Evolutionary conservation across 2,113 vertebrate genomes (phyloP).

Genomic region (Urocitellus parryii): DNA sequence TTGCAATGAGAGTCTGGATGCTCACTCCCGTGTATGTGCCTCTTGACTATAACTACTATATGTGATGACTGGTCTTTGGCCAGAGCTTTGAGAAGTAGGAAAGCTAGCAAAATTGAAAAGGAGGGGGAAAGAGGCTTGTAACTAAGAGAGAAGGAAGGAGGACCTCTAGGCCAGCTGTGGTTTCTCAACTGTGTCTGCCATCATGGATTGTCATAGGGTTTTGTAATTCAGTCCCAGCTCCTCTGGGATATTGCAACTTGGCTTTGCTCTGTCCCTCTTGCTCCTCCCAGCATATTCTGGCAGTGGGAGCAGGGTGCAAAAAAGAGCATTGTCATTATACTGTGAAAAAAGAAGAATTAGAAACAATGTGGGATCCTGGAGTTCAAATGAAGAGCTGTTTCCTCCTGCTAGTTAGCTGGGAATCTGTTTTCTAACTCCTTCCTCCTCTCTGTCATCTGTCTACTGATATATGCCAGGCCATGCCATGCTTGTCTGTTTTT

Average conservation of each 20-base stretch:
- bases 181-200: neutral
- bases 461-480: conserved; percentile 56
- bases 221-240: neutral
- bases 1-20: neutral
- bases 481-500: conserved; percentile 40
- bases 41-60: neutral
- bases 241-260: neutral
- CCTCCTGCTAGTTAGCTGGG: conserved; percentile 13
- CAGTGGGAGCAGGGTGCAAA: neutral
- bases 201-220: neutral
- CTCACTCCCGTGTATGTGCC: neutral
- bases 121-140: neutral
- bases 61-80: neutral
- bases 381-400: conserved; percentile 1
- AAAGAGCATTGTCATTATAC: neutral
- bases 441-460: conserved; percentile 46
- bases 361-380: neutral
- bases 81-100: neutral
- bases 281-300: neutral
- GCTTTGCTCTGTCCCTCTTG: neutral
- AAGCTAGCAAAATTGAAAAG: neutral
- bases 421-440: conserved; percentile 65
- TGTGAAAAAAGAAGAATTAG: neutral
- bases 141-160: neutral
- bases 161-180: neutral